Conservation (phyloP, 2,113 vertebrate species). For the Melanerpes formicivorus region DNA sequence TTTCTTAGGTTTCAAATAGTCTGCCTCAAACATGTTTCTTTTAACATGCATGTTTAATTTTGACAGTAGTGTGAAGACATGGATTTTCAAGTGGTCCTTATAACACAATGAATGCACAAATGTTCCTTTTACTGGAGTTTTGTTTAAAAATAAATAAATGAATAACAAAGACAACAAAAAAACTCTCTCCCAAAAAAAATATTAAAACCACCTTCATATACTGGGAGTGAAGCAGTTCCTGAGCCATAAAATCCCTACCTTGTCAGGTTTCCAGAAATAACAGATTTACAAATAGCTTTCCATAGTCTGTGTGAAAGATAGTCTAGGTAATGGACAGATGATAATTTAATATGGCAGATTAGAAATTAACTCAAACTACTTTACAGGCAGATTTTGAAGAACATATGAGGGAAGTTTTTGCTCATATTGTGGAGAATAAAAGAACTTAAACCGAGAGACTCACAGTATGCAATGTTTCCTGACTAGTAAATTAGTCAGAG, state of each 20-base stretch:
- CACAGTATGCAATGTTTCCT: not conserved
- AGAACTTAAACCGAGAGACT: not conserved
- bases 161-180: not conserved
- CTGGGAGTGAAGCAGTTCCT: not conserved
- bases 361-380: not conserved
- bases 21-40: not conserved
- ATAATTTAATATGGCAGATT: not conserved
- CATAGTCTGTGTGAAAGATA: not conserved
- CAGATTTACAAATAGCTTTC: not conserved
- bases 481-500: not conserved
- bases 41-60: not conserved
- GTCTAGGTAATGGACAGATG: not conserved
- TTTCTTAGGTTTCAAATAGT: not conserved
- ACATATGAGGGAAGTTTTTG: not conserved
- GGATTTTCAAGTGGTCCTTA: not conserved
- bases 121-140: not conserved
- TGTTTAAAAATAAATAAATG: not conserved
- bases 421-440: not conserved
- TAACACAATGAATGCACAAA: not conserved
- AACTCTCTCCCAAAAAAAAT: not conserved
- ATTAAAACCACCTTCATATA: not conserved
- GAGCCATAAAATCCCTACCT: not conserved
- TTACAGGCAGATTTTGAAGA: not conserved
- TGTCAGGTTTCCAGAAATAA: not conserved
- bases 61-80: not conserved